Percentiles rank a stretch among this genome's conserved stretches.
Conservation (phyloP, 2,113 vertebrate genomes). For the Hassar affinis region DNA sequence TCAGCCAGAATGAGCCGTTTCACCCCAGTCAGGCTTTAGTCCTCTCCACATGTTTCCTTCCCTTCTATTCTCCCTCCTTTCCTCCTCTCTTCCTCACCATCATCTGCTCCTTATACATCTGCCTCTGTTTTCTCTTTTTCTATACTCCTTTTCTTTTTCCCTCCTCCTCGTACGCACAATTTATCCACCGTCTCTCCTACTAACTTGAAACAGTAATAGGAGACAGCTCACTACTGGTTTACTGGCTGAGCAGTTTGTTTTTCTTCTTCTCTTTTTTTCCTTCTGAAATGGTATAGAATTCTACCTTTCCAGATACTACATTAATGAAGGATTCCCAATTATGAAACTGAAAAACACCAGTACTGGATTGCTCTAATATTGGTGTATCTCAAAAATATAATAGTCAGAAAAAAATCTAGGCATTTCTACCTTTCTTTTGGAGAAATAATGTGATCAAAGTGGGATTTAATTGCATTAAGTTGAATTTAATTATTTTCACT, state of each 20-base stretch:
- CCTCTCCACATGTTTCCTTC: constrained; percentile 39
- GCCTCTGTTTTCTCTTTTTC: not conserved
- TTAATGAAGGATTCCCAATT: not conserved
- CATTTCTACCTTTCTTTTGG: too few species aligned
- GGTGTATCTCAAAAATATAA: not conserved
- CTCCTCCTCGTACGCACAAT: not conserved
- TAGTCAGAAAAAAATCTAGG: not conserved
- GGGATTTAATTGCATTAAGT: not conserved
- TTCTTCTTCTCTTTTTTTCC: not conserved
- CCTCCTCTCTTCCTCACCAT: not conserved
- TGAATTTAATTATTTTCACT: not conserved
- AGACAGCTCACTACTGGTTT: not conserved
- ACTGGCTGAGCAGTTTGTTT: not conserved
- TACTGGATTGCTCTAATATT: not conserved
- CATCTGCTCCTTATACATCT: constrained; percentile 20
- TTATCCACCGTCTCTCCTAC: constrained; percentile 11
- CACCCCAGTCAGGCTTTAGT: constrained; percentile 44
- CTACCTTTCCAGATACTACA: not conserved
- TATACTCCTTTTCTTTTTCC: not conserved
- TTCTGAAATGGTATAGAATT: not conserved
- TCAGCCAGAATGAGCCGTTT: constrained; percentile 16
- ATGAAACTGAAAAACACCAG: not conserved
- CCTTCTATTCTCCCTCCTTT: not conserved
- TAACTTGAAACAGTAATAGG: not conserved
- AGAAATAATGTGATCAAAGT: not conserved